Evolutionary conservation across 2,113 vertebrate species (phyloP), one percentile per base, ranked within the genome.

Genomic region (Sporophila hypoxantha): DNA sequence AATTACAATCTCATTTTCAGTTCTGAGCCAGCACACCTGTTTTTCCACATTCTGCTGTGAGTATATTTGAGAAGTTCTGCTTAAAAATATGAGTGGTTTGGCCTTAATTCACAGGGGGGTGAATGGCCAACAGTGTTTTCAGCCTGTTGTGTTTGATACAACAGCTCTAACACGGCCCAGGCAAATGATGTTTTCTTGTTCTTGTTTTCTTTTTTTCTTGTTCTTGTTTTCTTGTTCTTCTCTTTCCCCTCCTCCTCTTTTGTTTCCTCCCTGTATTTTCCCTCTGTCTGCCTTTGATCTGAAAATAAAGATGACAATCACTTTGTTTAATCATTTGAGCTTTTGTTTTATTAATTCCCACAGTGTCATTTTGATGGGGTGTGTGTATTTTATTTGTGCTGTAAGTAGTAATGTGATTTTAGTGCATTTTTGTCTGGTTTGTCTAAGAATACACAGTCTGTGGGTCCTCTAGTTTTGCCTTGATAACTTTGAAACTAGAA

Each of bases 11-110:
- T 87, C 52, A 14, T 87, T 88, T 93, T 87, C 89, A 87, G 82
- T 93, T 95, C 85, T 92, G 93, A 95, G 78, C 82, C 82, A 92
- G 85, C 78, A 91, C 49, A 79, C 78, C 87, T 70, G 61, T 67
- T 87, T 56, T 66, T 52, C 89, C 60, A 34, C 52, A 1, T 79
- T 88, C 76, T 74, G 42, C 71, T 87, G 78, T 87, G 75, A 90
- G 89, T 92, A 76, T 87, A 41, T 70, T 76, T 66, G 76, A 64
- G 49, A 90, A 90, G 7, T 74, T 82, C n/a, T 64, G 60, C 76
- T 87, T 62, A 26, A 80, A 84, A 82, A 32, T n/a, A 8, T 8
- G 25, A 76, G 12, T 39, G 46, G 64, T 53, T 90, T 92, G 91
- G 76, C 60, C 76, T 87, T 70, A 62, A 87, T 82, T 90, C 76